Base-by-base conservation (phyloP, 2,113 vertebrate species). In the Hydropotes inermis region DNA sequence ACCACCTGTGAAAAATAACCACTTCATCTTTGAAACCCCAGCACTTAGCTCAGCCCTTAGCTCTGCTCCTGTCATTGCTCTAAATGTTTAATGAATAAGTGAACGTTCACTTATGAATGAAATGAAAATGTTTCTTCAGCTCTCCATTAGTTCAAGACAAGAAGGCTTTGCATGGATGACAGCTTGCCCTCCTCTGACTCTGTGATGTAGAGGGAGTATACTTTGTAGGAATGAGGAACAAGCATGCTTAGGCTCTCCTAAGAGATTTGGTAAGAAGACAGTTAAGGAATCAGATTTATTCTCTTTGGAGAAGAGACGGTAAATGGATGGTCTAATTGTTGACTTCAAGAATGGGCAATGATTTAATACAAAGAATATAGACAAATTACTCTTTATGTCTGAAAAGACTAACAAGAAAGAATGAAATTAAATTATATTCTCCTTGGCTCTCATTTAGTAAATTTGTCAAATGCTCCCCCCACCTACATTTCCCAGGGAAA, bases 361-460 rank as follows among this genome's bases (percentile, higher is more conserved):
- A 87, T 94, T 88, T 91, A 43, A 85, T 39, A 50, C 30, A 76
- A 55, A 55, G n/a, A 45, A 83, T 50, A 13, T 17, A 43, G 19
- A 87, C 17, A 96, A 86, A 90, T 82, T 96, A 92, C 87, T 94
- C 30, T 43, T 91, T 33, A 67, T 47, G 60, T 89, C 54, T 95
- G 55, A 28, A 93, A 95, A 97, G 83, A 82, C 47, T 78, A 91
- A 91, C 50, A 87, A 67, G 57, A 89, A 25, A 43, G 30, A 74
- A 74, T 39, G 67, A 74, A 74, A 74, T 91, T 47, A 39, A 15
- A 50, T 95, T 57, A 82, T 36, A 57, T 74, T 50, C 54, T 87
- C 43, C 86, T 90, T 5, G 3, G 87, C 47, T 19, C 45, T 82
- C 43, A 70, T n/a, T 89, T 89, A 55, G 21, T 27, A 82, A 52